These are phyloP conservation scores for Liparis tanakae DNA, from an alignment of 2,797 vertebrate genomes.

Conservation along the genomic window DNA sequence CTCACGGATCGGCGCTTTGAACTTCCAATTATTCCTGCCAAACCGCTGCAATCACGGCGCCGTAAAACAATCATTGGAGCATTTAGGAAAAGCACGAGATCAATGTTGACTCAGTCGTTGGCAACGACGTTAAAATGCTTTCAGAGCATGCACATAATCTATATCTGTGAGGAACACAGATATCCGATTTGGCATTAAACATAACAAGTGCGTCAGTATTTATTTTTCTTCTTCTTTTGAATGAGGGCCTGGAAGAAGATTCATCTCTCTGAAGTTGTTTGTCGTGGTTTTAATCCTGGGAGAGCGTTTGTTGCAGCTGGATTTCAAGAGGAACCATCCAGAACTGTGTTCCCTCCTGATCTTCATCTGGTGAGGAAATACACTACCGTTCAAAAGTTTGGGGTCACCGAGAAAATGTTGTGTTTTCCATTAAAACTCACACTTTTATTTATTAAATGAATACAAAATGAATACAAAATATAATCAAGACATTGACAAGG, in stretches of 20 bases:
- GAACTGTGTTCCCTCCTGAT: constrained; percentile 49
- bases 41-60: constrained; percentile 65
- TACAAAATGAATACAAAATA: too few species aligned
- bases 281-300: constrained; percentile 69
- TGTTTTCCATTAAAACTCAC: too few species aligned
- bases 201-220: constrained; percentile 11
- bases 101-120: constrained; percentile 60
- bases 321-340: constrained; percentile 73
- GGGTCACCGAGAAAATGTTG: too few species aligned
- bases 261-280: constrained; percentile 69
- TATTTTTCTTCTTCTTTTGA: constrained; percentile 31
- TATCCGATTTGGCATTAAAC: constrained; percentile 33
- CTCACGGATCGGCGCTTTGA: constrained; percentile 68
- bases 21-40: constrained; percentile 74
- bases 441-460: too few species aligned
- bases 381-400: too few species aligned
- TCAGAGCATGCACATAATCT: constrained; percentile 42
- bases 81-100: constrained; percentile 50
- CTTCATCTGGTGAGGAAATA: constrained; percentile 55
- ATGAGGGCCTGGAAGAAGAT: constrained; percentile 61
- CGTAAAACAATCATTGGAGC: constrained; percentile 66
- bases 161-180: constrained; percentile 43
- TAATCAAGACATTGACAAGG: too few species aligned
- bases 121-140: constrained; percentile 38
- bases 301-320: constrained; percentile 68